A percentile compares a stretch with the other conserved stretches of the same genome.
phyloP scores from a whole-genome alignment of 1,140 invertebrate species.

The Anastrepha obliqua region DNA sequence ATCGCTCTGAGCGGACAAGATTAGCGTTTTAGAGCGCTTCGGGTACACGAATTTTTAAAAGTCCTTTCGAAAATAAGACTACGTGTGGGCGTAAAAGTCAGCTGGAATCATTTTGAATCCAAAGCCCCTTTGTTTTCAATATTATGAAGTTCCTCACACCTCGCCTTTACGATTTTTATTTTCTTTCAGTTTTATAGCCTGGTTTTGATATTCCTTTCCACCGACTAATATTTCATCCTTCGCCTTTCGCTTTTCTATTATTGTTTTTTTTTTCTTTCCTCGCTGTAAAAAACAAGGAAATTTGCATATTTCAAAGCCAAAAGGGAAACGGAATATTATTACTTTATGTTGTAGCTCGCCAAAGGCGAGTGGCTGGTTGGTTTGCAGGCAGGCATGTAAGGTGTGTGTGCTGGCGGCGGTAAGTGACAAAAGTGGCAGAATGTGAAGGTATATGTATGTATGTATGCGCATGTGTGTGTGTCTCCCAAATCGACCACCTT shows the following conservation, averaged over 20 bases:
- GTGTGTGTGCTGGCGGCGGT: no score
- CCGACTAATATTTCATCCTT: background rate
- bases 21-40: no score
- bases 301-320: constrained; percentile 38
- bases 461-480: background rate
- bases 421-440: background rate
- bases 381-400: no score
- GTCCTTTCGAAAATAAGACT: no score
- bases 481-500: background rate
- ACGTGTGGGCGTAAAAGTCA: no score
- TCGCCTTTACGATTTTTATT: constrained; percentile 16
- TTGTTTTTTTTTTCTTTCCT: background rate
- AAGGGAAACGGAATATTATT: constrained; percentile 27
- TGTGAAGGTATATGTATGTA: background rate
- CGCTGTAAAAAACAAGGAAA: background rate
- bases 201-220: background rate
- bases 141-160: background rate
- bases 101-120: no score
- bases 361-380: background rate
- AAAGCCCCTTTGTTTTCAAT: no score
- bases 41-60: no score
- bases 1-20: no score
- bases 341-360: background rate
- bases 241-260: background rate
- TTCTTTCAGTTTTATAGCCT: background rate